phyloP scores from a whole-genome alignment of 1,140 invertebrate species.

The Sycophaga agraensis region DNA sequence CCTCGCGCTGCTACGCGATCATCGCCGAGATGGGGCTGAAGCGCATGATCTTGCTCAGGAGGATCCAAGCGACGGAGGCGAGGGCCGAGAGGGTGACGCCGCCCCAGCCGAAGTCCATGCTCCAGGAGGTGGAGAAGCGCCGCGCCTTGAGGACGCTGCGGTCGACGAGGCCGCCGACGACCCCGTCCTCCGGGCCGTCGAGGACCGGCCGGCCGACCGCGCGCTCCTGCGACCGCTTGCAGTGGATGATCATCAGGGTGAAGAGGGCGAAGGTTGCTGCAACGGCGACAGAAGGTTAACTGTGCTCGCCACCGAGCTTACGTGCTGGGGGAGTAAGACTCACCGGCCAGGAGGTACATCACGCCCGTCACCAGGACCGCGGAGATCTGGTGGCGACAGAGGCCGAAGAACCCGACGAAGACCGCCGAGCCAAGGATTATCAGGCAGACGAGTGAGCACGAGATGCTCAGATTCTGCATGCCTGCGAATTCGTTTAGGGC shows the following conservation, averaged over 20 bases:
- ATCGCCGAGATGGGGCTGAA: slow-evolving; percentile 78
- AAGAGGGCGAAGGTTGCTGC: slow-evolving; percentile 85
- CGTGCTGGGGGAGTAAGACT: slow-evolving; percentile 31
- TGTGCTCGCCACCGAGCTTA: too few species aligned
- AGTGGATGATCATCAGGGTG: slow-evolving; percentile 86
- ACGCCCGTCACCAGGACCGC: slow-evolving; percentile 88
- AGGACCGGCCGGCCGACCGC: slow-evolving; percentile 48
- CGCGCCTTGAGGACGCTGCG: slow-evolving; percentile 62
- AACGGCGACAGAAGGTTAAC: background rate
- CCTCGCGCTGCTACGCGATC: slow-evolving; percentile 61
- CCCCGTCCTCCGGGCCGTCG: slow-evolving; percentile 70
- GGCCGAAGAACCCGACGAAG: slow-evolving; percentile 79
- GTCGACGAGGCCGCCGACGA: slow-evolving; percentile 61
- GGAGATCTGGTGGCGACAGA: slow-evolving; percentile 84
- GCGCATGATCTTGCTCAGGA: slow-evolving; percentile 85
- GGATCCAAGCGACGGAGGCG: slow-evolving; percentile 80
- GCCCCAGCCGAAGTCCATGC: slow-evolving; percentile 78
- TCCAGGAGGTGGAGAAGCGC: slow-evolving; percentile 79
- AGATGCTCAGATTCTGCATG: slow-evolving; percentile 92
- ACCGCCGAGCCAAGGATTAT: slow-evolving; percentile 82
- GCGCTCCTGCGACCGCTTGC: slow-evolving; percentile 75
- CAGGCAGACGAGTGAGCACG: slow-evolving; percentile 84
- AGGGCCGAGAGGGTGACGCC: slow-evolving; percentile 77
- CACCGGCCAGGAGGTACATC: slow-evolving; percentile 88
- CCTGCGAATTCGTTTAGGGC: too few species aligned